phyloP scores from a whole-genome alignment of 2,113 vertebrate species.

The Bucco capensis region DNA sequence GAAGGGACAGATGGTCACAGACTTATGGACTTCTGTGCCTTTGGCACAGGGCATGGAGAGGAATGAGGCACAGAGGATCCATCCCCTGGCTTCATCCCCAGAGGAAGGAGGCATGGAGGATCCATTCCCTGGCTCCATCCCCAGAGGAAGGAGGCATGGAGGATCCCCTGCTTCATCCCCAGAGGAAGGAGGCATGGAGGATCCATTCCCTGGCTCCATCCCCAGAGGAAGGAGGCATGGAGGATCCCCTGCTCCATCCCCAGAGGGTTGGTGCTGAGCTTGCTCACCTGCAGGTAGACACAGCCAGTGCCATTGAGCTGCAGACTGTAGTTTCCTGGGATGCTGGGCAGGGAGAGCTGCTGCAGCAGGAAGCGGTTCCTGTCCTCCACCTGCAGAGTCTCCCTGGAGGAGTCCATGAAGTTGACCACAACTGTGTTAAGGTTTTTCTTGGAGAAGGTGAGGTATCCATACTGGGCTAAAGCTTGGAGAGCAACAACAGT shows the following conservation, averaged over 20 bases:
- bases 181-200: no score
- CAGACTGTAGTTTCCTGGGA: conserved; percentile 35
- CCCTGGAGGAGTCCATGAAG: neutral
- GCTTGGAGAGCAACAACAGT: conserved; percentile 71
- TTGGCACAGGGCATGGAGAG: neutral
- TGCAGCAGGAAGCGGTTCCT: conserved; percentile 68
- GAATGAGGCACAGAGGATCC: neutral
- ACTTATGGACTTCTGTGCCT: neutral
- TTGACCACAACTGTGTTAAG: conserved; percentile 21
- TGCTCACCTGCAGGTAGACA: conserved; percentile 66
- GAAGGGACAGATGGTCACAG: neutral
- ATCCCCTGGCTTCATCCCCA: neutral
- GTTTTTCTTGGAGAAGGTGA: conserved; percentile 42
- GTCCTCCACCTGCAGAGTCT: conserved; percentile 50
- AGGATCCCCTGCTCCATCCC: neutral
- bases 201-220: no score
- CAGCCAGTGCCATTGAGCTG: conserved; percentile 66
- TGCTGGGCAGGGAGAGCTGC: neutral
- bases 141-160: no score
- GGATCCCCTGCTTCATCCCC: neutral
- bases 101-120: no score
- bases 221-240: no score
- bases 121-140: no score
- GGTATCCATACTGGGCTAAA: conserved; percentile 55
- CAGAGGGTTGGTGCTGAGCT: neutral